Evolutionary conservation across 2,797 vertebrate genomes (phyloP).

Genomic region (Eleutherodactylus coqui): DNA sequence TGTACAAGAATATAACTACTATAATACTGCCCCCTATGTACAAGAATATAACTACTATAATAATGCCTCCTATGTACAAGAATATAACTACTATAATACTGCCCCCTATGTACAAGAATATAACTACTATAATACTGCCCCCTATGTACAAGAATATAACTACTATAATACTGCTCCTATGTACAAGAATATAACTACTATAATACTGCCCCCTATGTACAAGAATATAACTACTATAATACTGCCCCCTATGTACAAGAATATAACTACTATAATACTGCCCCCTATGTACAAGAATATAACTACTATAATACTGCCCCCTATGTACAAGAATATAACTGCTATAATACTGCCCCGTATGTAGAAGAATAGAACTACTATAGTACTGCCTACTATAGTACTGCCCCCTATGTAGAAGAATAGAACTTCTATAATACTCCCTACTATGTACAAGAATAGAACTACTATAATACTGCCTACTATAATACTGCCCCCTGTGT

Average conservation of each 20-base stretch:
- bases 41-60: background rate
- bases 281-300: too few species aligned
- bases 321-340: too few species aligned
- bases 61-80: background rate
- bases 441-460: background rate
- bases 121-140: conserved; percentile 9
- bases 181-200: too few species aligned
- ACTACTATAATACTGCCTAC: background rate
- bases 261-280: too few species aligned
- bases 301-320: too few species aligned
- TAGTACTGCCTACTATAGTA: background rate
- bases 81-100: conserved; percentile 9
- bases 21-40: background rate
- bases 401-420: background rate
- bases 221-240: too few species aligned
- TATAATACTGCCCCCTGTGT: background rate
- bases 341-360: too few species aligned
- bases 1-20: conserved; percentile 13
- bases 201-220: too few species aligned
- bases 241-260: too few species aligned
- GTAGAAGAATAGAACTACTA: too few species aligned
- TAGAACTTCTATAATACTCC: background rate
- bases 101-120: conserved; percentile 8
- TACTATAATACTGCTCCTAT: conserved; percentile 8
- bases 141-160: conserved; percentile 8